Evolutionary conservation across 2,797 vertebrate genomes (phyloP).

Genomic region (Intellagama lesueurii): DNA sequence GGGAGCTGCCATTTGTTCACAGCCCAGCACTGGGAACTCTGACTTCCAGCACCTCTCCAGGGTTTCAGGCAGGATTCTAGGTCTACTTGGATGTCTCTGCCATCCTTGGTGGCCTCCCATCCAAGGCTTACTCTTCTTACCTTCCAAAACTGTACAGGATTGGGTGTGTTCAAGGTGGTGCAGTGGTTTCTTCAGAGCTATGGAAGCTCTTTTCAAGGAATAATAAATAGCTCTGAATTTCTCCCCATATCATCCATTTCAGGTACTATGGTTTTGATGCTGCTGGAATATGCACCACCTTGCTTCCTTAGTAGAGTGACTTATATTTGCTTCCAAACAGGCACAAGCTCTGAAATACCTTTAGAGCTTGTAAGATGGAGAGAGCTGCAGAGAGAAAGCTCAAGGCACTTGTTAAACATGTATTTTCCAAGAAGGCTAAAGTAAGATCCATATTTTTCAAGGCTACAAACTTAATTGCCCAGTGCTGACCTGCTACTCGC

Average conservation of each 20-base stretch:
- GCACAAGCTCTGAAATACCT: background rate
- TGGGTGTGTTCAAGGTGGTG: no score
- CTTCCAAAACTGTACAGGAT: no score
- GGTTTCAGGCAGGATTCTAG: no score
- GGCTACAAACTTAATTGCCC: constrained; percentile 30
- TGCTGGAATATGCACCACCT: background rate
- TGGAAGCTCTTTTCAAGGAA: background rate
- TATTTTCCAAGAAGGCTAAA: constrained; percentile 17
- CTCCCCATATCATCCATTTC: background rate
- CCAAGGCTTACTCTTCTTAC: no score
- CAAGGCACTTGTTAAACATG: constrained; percentile 3
- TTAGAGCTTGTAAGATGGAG: background rate
- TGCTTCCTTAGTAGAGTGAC: background rate
- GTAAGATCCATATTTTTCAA: constrained; percentile 17
- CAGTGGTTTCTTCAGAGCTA: background rate
- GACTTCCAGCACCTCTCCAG: no score
- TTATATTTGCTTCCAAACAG: constrained; percentile 4
- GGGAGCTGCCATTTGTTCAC: no score
- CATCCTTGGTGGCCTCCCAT: no score
- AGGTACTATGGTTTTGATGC: background rate
- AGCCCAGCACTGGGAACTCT: no score
- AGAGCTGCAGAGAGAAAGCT: constrained; percentile 9
- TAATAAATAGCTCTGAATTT: background rate
- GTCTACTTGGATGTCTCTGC: no score
- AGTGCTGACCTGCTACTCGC: constrained; percentile 1